These are phyloP conservation scores for Neoscelio sp. DNA, from an alignment of 2,888 invertebrate genomes.

Conservation along the genomic window DNA sequence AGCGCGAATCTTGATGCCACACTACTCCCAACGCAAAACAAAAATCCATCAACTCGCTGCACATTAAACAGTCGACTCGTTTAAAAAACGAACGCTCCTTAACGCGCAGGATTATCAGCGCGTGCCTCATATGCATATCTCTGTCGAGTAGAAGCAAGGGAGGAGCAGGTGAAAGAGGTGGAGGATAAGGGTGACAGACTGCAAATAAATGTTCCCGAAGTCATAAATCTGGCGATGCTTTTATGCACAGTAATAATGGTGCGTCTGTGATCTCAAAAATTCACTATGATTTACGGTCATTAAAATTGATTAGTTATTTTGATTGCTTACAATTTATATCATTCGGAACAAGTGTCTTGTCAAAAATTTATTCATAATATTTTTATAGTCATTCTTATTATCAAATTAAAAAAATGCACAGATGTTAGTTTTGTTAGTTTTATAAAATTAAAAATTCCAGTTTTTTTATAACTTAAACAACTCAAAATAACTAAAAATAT, in stretches of 20 bases:
- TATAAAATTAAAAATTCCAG: too few species aligned
- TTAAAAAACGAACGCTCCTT: constrained; percentile 11
- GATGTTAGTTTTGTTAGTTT: too few species aligned
- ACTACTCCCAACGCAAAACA: neutral
- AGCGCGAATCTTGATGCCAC: constrained; percentile 5
- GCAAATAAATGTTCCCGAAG: constrained; percentile 24
- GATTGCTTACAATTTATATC: too few species aligned
- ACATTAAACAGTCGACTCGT: neutral
- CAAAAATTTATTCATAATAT: too few species aligned
- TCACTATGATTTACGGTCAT: too few species aligned
- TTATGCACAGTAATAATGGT: constrained; percentile 15
- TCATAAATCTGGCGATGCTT: constrained; percentile 25
- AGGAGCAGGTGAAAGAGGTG: neutral
- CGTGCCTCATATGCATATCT: constrained; percentile 17
- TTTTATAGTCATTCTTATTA: too few species aligned
- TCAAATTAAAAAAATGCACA: too few species aligned
- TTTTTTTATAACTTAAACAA: too few species aligned
- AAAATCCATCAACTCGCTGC: neutral
- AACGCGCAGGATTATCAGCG: constrained; percentile 3
- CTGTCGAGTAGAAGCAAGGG: neutral
- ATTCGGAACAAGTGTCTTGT: too few species aligned
- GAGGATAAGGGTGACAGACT: constrained; percentile 5
- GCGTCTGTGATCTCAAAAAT: constrained; percentile 1
- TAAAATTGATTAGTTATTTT: too few species aligned
- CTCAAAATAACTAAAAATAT: too few species aligned